Percentiles rank a stretch among this genome's conserved stretches.
These are phyloP conservation scores for Pseudoatta argentina DNA, from an alignment of 1,140 invertebrate species.

Conservation along the genomic window DNA sequence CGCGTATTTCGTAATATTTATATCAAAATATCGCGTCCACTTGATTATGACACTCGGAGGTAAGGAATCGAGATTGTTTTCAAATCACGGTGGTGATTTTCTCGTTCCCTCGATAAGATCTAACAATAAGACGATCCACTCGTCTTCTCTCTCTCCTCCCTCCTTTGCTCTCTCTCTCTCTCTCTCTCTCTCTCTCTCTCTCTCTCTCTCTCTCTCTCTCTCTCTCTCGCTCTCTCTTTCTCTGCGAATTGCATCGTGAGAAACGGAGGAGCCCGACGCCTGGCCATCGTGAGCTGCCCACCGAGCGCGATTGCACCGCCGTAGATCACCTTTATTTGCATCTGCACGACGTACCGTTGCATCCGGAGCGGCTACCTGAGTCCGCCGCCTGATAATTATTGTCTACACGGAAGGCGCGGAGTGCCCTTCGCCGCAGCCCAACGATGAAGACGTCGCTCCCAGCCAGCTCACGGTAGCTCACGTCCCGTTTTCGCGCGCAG, in stretches of 20 bases:
- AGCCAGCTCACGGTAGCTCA: constrained; percentile 2
- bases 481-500: constrained; percentile 41
- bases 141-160: neutral
- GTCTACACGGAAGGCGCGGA: constrained; percentile 60
- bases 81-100: constrained; percentile 63
- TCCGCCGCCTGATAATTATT: constrained; percentile 74
- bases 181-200: constrained; percentile 10
- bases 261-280: constrained; percentile 57
- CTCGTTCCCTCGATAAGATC: constrained; percentile 68
- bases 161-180: neutral
- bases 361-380: constrained; percentile 70
- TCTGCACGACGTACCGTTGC: constrained; percentile 74
- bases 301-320: constrained; percentile 72
- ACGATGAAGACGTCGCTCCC: constrained; percentile 70
- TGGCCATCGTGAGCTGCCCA: constrained; percentile 71
- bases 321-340: constrained; percentile 79
- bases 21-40: constrained; percentile 25
- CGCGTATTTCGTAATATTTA: constrained; percentile 26
- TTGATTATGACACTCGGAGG: constrained; percentile 31
- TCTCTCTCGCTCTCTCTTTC: constrained; percentile 28
- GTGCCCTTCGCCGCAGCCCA: constrained; percentile 4
- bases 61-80: constrained; percentile 47
- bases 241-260: constrained; percentile 56
- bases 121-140: constrained; percentile 39
- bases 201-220: no score